Conservation (phyloP, 2,888 invertebrate genomes). For the Drosophila macrospina region DNA sequence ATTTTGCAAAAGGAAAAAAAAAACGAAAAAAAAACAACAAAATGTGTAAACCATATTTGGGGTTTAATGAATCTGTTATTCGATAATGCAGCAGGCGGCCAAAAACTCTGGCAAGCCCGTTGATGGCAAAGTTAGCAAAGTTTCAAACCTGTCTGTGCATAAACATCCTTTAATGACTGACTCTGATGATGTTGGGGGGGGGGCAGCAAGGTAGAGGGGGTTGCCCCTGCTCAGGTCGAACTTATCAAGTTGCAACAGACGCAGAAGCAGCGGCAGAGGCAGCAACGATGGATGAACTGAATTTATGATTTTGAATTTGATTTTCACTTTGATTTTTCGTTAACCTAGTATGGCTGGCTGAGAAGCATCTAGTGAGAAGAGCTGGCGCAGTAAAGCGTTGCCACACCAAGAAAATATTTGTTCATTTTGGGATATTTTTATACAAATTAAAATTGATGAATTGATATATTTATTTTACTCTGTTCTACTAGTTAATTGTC, state of each 20-base stretch:
- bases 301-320: conserved; percentile 35
- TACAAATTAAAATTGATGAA: too few relatives aligned
- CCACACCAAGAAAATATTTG: not conserved
- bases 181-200: conserved; percentile 5
- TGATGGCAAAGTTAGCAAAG: conserved; percentile 66
- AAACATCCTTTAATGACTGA: conserved; percentile 53
- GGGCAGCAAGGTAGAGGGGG: not conserved
- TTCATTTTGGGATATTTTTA: too few relatives aligned
- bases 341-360: not conserved
- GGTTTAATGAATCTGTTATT: conserved; percentile 80
- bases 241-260: conserved; percentile 62
- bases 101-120: conserved; percentile 34
- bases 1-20: conserved; percentile 21
- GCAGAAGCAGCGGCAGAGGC: conserved; percentile 23
- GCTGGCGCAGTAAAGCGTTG: too few relatives aligned
- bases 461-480: too few relatives aligned
- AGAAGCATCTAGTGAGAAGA: too few relatives aligned
- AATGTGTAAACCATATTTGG: conserved; percentile 65
- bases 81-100: conserved; percentile 64
- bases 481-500: too few relatives aligned
- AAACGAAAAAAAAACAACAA: not conserved
- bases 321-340: not conserved
- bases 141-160: conserved; percentile 61
- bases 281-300: conserved; percentile 1
- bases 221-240: conserved; percentile 37